Percentiles rank a stretch among this genome's conserved stretches.
phyloP scores from a whole-genome alignment of 2,888 invertebrate species.

The Scaptomyza tumidula region DNA sequence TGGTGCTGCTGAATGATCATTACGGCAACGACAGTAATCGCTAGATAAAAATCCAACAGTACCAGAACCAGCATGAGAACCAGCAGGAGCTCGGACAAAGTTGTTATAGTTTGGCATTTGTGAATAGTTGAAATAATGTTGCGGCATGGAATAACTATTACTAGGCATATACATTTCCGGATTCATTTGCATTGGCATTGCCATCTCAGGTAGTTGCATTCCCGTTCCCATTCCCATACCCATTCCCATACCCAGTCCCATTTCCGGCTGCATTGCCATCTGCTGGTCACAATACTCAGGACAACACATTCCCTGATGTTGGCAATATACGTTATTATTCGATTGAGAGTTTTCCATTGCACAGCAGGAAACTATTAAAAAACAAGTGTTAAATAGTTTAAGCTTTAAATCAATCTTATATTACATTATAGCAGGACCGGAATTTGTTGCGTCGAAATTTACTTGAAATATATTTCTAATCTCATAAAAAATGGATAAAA shows the following conservation, averaged over 20 bases:
- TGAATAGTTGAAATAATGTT: background rate
- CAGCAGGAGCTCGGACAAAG: background rate
- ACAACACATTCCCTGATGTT: background rate
- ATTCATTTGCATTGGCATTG: background rate
- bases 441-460: too few species aligned
- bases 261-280: conserved; percentile 4
- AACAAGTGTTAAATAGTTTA: background rate
- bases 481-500: too few species aligned
- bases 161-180: background rate
- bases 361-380: background rate
- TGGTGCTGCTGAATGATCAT: background rate
- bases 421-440: too few species aligned
- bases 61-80: background rate
- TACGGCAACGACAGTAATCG: background rate
- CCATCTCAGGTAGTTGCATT: background rate
- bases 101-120: conserved; percentile 10
- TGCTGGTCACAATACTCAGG: conserved; percentile 25
- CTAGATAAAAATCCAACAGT: background rate
- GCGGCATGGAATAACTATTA: background rate
- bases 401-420: too few species aligned
- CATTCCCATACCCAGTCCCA: conserved; percentile 7
- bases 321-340: background rate
- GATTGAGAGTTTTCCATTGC: background rate
- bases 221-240: background rate
- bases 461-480: too few species aligned